A percentile compares a stretch with the other conserved stretches of the same genome.
Conservation (phyloP, 2,113 vertebrate genomes). For the Herpetotheres cachinnans region DNA sequence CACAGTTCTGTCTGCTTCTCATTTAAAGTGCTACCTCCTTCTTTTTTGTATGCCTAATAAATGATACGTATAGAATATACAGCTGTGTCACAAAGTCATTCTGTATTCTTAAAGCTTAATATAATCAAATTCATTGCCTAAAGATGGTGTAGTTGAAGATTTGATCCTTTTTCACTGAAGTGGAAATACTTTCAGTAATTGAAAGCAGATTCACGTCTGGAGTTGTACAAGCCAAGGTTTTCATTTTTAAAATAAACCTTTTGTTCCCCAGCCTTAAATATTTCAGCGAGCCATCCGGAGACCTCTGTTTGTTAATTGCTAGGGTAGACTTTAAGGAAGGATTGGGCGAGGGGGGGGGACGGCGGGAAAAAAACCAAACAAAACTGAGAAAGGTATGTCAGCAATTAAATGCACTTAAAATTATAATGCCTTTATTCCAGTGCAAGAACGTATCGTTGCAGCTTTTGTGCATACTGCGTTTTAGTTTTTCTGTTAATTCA, state of each 20-base stretch:
- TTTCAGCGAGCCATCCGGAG: constrained; percentile 58
- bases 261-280: constrained; percentile 79
- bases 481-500: neutral
- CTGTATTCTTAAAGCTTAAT: constrained; percentile 54
- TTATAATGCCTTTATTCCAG: neutral
- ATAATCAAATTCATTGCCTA: constrained; percentile 71
- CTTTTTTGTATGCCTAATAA: constrained; percentile 6
- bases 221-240: constrained; percentile 75
- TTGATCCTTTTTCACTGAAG: constrained; percentile 77
- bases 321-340: constrained; percentile 58
- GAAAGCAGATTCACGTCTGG: constrained; percentile 81
- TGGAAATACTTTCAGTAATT: constrained; percentile 81
- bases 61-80: neutral
- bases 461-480: neutral
- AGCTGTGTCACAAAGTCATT: constrained; percentile 57
- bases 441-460: neutral
- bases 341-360: neutral
- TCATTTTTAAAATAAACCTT: constrained; percentile 79
- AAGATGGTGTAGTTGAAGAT: constrained; percentile 78
- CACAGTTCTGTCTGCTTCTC: neutral
- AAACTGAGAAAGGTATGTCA: constrained; percentile 37
- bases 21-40: constrained; percentile 11
- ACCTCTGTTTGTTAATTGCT: constrained; percentile 70
- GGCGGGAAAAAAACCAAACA: neutral
- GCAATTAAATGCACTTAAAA: constrained; percentile 20